Evolutionary conservation across 1,140 invertebrate species (phyloP).

Genomic region (Aphidius gifuensis): DNA sequence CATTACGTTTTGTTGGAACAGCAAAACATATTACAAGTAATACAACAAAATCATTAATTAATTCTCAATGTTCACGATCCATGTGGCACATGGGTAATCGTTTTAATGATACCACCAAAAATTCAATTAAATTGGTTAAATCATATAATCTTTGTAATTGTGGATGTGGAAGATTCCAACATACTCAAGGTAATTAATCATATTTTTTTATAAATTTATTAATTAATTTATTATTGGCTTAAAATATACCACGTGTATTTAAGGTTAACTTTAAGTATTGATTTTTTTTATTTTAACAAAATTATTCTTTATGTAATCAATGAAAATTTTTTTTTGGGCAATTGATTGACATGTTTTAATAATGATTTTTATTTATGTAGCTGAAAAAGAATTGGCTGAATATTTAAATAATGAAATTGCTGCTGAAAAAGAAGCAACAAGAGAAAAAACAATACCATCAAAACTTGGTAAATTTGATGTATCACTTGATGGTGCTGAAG

Average conservation of each 20-base stretch:
- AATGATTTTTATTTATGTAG: constrained; percentile 48
- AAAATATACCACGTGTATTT: constrained; percentile 7
- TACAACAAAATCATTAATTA: constrained; percentile 49
- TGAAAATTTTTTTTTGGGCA: too few relatives aligned
- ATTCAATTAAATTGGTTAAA: constrained; percentile 40
- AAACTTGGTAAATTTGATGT: constrained; percentile 77
- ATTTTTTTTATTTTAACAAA: too few relatives aligned
- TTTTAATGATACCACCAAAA: constrained; percentile 35
- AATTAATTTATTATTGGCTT: not conserved
- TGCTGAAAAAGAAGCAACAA: constrained; percentile 79
- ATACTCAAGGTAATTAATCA: constrained; percentile 65
- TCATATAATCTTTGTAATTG: constrained; percentile 60
- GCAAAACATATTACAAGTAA: constrained; percentile 52
- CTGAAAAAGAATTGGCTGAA: constrained; percentile 80
- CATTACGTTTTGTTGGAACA: constrained; percentile 54
- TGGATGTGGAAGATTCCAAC: constrained; percentile 60
- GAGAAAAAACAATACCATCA: constrained; percentile 70
- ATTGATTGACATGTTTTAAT: constrained; percentile 16
- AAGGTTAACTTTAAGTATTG: not conserved
- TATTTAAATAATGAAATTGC: constrained; percentile 87
- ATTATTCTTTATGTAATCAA: too few relatives aligned
- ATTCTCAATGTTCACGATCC: constrained; percentile 63
- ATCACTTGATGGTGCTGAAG: constrained; percentile 71
- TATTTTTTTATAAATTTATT: constrained; percentile 47
- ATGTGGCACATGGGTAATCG: constrained; percentile 67